Base-by-base conservation (phyloP, 2,888 invertebrate species). In the Strigamia crassipes region DNA sequence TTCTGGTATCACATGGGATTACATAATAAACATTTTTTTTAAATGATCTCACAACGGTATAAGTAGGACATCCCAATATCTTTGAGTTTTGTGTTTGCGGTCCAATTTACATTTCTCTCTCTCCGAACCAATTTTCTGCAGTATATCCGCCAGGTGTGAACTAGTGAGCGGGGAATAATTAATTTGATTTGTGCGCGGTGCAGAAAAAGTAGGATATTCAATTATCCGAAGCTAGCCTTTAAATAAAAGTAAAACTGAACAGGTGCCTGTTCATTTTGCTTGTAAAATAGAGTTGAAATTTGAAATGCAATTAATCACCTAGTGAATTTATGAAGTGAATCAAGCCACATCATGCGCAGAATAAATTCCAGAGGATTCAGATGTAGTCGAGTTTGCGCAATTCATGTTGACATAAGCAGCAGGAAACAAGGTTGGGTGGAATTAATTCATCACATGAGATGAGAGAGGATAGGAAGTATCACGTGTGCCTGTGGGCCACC, bases 401-500 rank as follows among this genome's bases (percentile, higher is more conserved):
- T 73, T 73, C 27, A 13, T 73, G 73, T 73, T 73, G 73, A 73
- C 73, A 73, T 73, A 73, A 73, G 73, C 73, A 73, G 73, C 73
- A 73, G 73, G 73, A 73, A 73, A 73, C 73, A 31, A 73, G 31
- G 73, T 73, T 73, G 73, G 3, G 73, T 73, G 31, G 73, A 73
- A 73, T 73, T 73, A 73, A 73, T 73, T 73, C 73, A 73, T 73
- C 15, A 73, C 73, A 2, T 5, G 73, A 31, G 73, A 18, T 3
- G 73, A 31, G 23, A 18, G 73, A 31, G 23, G 31, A n/a, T 23
- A 73, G 73, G 73, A 23, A 73, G 73, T 73, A 73, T 73, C 73
- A 73, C 73, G 73, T 73, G 73, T 73, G 73, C 73, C 73, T 73
- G 73, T 73, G 73, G 73, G 73, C 73, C 73, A 73, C 73, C 73